Evolutionary conservation across 2,888 invertebrate species (phyloP).

Genomic region (Eilema depressum): DNA sequence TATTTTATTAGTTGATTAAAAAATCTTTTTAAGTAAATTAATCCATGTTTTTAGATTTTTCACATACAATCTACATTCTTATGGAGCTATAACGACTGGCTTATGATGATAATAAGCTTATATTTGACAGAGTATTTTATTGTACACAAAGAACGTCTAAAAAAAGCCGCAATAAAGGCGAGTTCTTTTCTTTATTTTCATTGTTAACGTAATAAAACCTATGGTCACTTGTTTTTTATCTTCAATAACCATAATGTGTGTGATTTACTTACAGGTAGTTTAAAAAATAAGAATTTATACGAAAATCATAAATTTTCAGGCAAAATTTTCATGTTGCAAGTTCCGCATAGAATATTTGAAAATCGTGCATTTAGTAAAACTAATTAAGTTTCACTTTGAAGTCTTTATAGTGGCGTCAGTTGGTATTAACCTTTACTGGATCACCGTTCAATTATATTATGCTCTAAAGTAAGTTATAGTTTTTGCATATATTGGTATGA

Average conservation of each 20-base stretch:
- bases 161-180: constrained; percentile 57
- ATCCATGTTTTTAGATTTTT: constrained; percentile 49
- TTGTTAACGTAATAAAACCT: background rate
- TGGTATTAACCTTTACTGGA: constrained; percentile 89
- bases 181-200: background rate
- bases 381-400: constrained; percentile 87
- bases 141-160: constrained; percentile 77
- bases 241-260: background rate
- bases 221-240: background rate
- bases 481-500: background rate
- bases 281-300: background rate
- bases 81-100: constrained; percentile 90
- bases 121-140: constrained; percentile 89
- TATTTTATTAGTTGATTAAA: too few species aligned
- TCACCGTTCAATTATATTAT: constrained; percentile 90
- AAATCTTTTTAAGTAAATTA: background rate
- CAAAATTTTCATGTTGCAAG: constrained; percentile 79
- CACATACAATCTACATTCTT: constrained; percentile 87
- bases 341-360: constrained; percentile 85
- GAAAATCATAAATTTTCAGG: constrained; percentile 71
- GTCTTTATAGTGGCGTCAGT: constrained; percentile 88
- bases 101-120: constrained; percentile 89
- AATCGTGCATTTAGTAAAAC: constrained; percentile 84
- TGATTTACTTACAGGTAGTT: background rate
- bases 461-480: constrained; percentile 85